Conservation (phyloP, 2,888 invertebrate species). For the Arctia plantaginis region DNA sequence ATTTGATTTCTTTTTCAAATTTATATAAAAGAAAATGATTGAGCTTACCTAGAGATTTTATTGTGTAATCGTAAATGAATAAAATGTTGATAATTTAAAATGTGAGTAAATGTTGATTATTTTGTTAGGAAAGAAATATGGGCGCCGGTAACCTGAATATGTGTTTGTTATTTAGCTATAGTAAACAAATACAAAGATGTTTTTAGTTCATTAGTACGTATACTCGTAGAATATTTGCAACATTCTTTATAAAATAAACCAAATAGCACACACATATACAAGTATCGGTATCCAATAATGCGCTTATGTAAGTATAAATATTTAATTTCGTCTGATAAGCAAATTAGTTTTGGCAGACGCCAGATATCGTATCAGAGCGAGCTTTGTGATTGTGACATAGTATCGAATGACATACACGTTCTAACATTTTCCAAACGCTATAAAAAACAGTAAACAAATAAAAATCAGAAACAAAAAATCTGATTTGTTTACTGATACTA, state of each 20-base stretch:
- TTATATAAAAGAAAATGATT: too few species aligned
- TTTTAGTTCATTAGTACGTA: background rate
- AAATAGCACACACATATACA: background rate
- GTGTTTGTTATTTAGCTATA: too few species aligned
- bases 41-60: too few species aligned
- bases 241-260: background rate
- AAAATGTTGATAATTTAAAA: too few species aligned
- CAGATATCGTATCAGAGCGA: conserved; percentile 35
- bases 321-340: conserved; percentile 65
- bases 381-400: background rate
- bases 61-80: too few species aligned
- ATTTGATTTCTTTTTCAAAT: background rate
- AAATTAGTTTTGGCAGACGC: conserved; percentile 64
- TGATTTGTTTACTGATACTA: background rate
- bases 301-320: conserved; percentile 53
- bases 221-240: background rate
- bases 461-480: too few species aligned
- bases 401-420: background rate
- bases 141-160: too few species aligned
- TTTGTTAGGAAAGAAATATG: too few species aligned
- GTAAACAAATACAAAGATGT: background rate
- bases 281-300: conserved; percentile 41
- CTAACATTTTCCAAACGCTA: background rate
- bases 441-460: background rate
- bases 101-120: too few species aligned